These are phyloP conservation scores for Zoroaster sp. DNA, from an alignment of 53 echinoderm and acorn worm genomes.

Conservation along the genomic window DNA sequence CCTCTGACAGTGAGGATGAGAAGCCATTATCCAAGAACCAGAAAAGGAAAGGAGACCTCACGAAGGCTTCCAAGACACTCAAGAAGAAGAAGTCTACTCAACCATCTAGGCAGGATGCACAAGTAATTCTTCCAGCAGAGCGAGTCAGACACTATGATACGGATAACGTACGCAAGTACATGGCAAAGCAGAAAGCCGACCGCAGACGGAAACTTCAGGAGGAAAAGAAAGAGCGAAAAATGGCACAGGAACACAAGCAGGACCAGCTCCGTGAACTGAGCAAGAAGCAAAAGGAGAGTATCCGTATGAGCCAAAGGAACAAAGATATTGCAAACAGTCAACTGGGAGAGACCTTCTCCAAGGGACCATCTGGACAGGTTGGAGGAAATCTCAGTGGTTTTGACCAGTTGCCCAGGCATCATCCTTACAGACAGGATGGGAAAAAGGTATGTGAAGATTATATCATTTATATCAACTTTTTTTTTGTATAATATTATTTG, in stretches of 20 bases:
- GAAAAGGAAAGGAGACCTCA: slow-evolving; percentile 15
- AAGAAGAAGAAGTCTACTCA: slow-evolving; percentile 46
- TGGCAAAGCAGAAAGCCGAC: slow-evolving; percentile 82
- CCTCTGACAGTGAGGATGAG: slow-evolving; percentile 58
- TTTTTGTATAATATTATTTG: no score
- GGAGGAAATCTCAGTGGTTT: background rate
- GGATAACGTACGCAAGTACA: slow-evolving; percentile 90
- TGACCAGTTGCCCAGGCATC: slow-evolving; percentile 49
- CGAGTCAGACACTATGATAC: slow-evolving; percentile 84
- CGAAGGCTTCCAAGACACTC: background rate
- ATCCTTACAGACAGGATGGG: slow-evolving; percentile 51
- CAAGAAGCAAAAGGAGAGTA: slow-evolving; percentile 84
- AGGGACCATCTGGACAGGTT: slow-evolving; percentile 44
- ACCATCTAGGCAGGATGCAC: background rate
- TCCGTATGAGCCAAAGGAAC: slow-evolving; percentile 50
- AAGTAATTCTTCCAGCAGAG: slow-evolving; percentile 42
- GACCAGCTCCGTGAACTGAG: slow-evolving; percentile 81
- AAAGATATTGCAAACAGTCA: background rate
- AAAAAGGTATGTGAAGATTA: slow-evolving; percentile 16
- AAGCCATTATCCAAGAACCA: background rate
- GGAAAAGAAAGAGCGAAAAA: slow-evolving; percentile 54
- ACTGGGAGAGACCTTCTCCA: slow-evolving; percentile 86
- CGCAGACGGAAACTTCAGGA: slow-evolving; percentile 78
- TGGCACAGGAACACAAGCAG: slow-evolving; percentile 76
- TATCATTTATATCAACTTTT: no score